A percentile compares a stretch with the other conserved stretches of the same genome.
These are phyloP conservation scores for Ailuropoda melanoleuca DNA, from an alignment of 2,113 vertebrate genomes.

Conservation along the genomic window DNA sequence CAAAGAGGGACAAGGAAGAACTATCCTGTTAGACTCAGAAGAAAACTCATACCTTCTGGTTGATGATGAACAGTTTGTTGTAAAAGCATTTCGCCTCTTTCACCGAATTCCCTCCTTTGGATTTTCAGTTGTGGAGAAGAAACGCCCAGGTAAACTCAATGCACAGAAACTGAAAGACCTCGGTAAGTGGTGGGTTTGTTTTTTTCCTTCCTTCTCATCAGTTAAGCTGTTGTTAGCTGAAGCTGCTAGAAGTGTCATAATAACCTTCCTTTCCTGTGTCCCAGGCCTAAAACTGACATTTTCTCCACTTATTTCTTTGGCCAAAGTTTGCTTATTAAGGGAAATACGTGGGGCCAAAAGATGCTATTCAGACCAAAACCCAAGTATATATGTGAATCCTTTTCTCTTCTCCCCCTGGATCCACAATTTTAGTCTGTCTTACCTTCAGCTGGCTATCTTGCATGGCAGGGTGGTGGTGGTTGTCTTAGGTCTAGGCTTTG, in stretches of 20 bases:
- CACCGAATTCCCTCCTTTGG: conserved; percentile 96
- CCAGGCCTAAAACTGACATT: not conserved
- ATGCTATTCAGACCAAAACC: not conserved
- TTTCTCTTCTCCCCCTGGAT: not conserved
- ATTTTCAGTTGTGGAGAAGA: conserved; percentile 91
- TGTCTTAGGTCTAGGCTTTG: not conserved
- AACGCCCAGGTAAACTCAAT: conserved; percentile 89
- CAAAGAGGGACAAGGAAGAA: conserved; percentile 83
- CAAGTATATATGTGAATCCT: not conserved
- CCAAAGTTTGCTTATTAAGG: conserved; percentile 5
- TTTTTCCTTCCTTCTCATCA: not conserved
- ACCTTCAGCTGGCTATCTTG: not conserved
- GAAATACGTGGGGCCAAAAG: not conserved
- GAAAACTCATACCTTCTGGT: conserved; percentile 87
- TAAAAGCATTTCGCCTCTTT: conserved; percentile 92
- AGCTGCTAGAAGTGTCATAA: not conserved
- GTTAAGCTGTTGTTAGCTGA: not conserved
- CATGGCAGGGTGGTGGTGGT: not conserved
- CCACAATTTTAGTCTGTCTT: not conserved
- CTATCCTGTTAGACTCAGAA: conserved; percentile 81
- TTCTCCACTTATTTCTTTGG: conserved; percentile 14
- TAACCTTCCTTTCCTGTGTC: not conserved
- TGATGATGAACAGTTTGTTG: conserved; percentile 87
- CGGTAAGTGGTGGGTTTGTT: conserved; percentile 80
- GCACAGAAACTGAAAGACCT: conserved; percentile 89